These are phyloP conservation scores for Platysternon megacephalum DNA, from an alignment of 2,113 vertebrate species.

Conservation along the genomic window DNA sequence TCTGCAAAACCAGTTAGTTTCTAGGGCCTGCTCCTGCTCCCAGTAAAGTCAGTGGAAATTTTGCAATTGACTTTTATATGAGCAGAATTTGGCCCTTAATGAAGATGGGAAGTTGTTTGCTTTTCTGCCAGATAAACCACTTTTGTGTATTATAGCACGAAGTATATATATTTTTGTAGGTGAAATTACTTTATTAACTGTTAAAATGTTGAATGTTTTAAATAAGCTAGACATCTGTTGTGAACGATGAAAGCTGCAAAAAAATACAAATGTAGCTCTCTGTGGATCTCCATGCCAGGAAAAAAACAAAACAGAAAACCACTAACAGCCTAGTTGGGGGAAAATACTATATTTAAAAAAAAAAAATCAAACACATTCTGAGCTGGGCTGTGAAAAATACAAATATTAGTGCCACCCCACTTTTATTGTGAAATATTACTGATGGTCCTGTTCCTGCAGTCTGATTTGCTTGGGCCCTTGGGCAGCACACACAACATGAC, in stretches of 20 bases:
- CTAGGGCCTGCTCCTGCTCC: background rate
- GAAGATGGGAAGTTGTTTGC: background rate
- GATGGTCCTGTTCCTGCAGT: background rate
- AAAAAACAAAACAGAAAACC: slow-evolving; percentile 30
- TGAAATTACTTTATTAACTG: slow-evolving; percentile 69
- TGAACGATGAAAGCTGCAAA: slow-evolving; percentile 51
- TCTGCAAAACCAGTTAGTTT: slow-evolving; percentile 32
- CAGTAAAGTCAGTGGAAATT: background rate
- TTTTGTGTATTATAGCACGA: slow-evolving; percentile 24
- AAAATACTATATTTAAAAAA: background rate
- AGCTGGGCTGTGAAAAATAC: background rate
- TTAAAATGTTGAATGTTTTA: slow-evolving; percentile 63
- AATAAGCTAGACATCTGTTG: slow-evolving; percentile 73
- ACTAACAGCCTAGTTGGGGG: background rate
- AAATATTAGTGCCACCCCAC: background rate
- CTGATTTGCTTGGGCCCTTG: background rate
- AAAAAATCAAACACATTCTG: accelerated
- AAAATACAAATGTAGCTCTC: slow-evolving; percentile 43
- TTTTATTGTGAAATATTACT: background rate
- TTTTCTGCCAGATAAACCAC: background rate
- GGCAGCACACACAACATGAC: background rate
- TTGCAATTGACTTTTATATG: background rate
- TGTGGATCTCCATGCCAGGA: slow-evolving; percentile 38
- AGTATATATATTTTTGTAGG: slow-evolving; percentile 56
- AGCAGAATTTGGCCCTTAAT: background rate